phyloP scores from a whole-genome alignment of 2,797 vertebrate species.

The Myotis planiceps region DNA sequence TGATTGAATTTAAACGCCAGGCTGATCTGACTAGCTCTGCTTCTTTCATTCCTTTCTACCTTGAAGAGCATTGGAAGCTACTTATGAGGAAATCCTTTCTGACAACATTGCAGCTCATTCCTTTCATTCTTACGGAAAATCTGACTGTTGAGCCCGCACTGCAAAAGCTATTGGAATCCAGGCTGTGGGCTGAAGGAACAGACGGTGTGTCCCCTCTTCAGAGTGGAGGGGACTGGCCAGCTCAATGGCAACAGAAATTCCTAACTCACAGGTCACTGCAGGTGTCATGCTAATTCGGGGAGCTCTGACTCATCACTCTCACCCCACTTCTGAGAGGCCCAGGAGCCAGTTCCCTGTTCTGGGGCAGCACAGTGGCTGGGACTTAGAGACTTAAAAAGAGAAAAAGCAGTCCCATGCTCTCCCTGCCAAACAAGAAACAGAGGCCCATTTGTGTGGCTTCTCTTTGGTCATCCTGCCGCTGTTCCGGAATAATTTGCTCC shows the following conservation, averaged over 20 bases:
- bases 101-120: background rate
- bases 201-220: background rate
- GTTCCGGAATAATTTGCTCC: background rate
- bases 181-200: background rate
- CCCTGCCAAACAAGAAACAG: conserved; percentile 71
- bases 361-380: background rate
- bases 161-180: background rate
- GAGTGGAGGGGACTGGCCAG: background rate
- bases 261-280: background rate
- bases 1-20: conserved; percentile 28
- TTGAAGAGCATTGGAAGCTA: background rate
- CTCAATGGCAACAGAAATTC: background rate
- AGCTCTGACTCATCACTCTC: background rate
- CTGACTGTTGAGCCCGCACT: background rate
- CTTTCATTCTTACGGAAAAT: background rate
- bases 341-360: background rate
- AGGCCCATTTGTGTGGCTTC: conserved; percentile 69
- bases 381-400: conserved; percentile 38
- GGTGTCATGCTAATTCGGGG: background rate
- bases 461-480: conserved; percentile 38
- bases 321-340: background rate
- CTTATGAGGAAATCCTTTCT: conserved; percentile 24
- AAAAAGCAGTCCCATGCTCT: conserved; percentile 37
- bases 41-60: background rate
- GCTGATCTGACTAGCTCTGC: background rate